Evolutionary conservation across 2,797 vertebrate genomes (phyloP).

Genomic region (Sus cebifrons): DNA sequence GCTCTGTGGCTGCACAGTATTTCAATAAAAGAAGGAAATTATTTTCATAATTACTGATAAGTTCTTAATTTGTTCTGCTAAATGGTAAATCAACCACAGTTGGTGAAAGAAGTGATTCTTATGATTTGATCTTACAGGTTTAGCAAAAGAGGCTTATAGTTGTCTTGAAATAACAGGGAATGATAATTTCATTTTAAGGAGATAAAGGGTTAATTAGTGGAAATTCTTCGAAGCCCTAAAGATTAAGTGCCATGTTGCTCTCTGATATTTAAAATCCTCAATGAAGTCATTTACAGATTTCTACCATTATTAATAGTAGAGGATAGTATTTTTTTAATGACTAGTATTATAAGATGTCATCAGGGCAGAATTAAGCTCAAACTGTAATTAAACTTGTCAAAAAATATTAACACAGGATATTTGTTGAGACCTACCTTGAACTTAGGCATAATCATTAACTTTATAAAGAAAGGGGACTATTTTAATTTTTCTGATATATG

Average conservation of each 20-base stretch:
- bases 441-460: background rate
- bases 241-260: conserved; percentile 7
- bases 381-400: conserved; percentile 39
- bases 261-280: conserved; percentile 55
- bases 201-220: conserved; percentile 71
- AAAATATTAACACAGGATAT: background rate
- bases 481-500: background rate
- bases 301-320: conserved; percentile 28
- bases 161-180: conserved; percentile 79
- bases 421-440: conserved; percentile 10
- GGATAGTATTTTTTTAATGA: conserved; percentile 19
- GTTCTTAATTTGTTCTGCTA: conserved; percentile 86
- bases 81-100: conserved; percentile 84
- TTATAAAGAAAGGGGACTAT: conserved; percentile 7
- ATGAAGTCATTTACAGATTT: conserved; percentile 35
- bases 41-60: conserved; percentile 88
- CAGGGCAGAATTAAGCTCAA: conserved; percentile 35
- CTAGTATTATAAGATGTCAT: background rate
- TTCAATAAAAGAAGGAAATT: conserved; percentile 84
- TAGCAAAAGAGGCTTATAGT: conserved; percentile 79
- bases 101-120: conserved; percentile 82
- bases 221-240: conserved; percentile 72
- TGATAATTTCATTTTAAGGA: conserved; percentile 78
- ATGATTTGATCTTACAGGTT: conserved; percentile 78
- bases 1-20: conserved; percentile 76